Evolutionary conservation across 2,113 vertebrate genomes (phyloP).

Genomic region (Python bivittatus): DNA sequence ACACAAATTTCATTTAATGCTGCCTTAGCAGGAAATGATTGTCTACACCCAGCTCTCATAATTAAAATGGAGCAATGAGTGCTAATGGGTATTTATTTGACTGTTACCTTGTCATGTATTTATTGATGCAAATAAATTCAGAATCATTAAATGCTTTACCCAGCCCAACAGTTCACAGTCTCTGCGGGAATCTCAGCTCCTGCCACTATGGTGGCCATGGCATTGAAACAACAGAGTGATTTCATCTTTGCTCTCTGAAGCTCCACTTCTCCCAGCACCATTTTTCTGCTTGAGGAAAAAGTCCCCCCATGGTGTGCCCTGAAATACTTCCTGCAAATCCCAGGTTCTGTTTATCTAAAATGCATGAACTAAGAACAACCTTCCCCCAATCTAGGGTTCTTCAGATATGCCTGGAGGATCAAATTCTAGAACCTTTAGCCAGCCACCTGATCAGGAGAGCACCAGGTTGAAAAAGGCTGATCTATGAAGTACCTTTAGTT

Average conservation of each 20-base stretch:
- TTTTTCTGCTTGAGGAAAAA: background rate
- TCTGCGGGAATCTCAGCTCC: constrained; percentile 31
- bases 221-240: background rate
- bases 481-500: background rate
- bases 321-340: background rate
- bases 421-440: background rate
- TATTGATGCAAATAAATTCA: constrained; percentile 75
- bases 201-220: background rate
- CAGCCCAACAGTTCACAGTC: constrained; percentile 64
- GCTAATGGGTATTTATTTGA: constrained; percentile 76
- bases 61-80: constrained; percentile 53
- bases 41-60: constrained; percentile 68
- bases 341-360: background rate
- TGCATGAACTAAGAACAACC: background rate
- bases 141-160: constrained; percentile 72
- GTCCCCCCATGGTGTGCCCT: background rate
- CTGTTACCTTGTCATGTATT: constrained; percentile 75
- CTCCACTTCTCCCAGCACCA: background rate
- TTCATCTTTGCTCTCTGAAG: background rate
- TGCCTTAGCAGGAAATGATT: constrained; percentile 71
- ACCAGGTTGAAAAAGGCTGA: background rate
- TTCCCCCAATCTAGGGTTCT: background rate
- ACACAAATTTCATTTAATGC: constrained; percentile 67
- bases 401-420: background rate
- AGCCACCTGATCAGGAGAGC: background rate